Percentiles rank a stretch among this genome's conserved stretches.
These are phyloP conservation scores for Bombus ignitus DNA, from an alignment of 1,140 invertebrate genomes.

Conservation along the genomic window DNA sequence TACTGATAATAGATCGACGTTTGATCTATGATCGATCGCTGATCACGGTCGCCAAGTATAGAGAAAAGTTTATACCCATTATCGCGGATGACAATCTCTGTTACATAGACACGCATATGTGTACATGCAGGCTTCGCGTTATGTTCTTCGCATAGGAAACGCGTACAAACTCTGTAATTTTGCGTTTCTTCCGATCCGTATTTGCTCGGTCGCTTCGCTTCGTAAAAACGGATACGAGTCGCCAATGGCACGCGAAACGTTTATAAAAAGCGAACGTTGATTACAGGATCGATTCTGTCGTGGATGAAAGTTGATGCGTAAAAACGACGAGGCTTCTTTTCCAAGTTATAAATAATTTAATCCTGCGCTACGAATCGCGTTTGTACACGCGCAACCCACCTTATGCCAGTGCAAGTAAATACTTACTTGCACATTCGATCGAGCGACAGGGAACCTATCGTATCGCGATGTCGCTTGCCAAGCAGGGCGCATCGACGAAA, in stretches of 20 bases:
- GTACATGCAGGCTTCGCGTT: neutral
- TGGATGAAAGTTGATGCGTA: too few species aligned
- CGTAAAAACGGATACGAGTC: too few species aligned
- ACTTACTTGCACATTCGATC: neutral
- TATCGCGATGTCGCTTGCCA: neutral
- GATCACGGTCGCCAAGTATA: neutral
- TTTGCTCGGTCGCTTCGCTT: neutral
- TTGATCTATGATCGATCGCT: neutral
- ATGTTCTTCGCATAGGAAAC: neutral
- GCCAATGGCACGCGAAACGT: too few species aligned
- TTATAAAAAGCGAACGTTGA: too few species aligned
- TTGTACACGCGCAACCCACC: neutral
- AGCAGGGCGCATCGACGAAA: neutral
- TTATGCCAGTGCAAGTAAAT: too few species aligned
- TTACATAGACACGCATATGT: neutral
- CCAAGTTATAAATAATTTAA: neutral
- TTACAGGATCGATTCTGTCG: too few species aligned
- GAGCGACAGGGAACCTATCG: neutral
- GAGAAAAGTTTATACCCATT: constrained; percentile 5
- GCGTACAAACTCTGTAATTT: neutral
- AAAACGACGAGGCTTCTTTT: neutral
- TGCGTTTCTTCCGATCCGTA: neutral
- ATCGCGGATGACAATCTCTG: constrained; percentile 65
- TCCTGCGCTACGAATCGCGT: neutral
- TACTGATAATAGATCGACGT: neutral